Conservation (phyloP, 2,113 vertebrate genomes). For the Cyanistes caeruleus region DNA sequence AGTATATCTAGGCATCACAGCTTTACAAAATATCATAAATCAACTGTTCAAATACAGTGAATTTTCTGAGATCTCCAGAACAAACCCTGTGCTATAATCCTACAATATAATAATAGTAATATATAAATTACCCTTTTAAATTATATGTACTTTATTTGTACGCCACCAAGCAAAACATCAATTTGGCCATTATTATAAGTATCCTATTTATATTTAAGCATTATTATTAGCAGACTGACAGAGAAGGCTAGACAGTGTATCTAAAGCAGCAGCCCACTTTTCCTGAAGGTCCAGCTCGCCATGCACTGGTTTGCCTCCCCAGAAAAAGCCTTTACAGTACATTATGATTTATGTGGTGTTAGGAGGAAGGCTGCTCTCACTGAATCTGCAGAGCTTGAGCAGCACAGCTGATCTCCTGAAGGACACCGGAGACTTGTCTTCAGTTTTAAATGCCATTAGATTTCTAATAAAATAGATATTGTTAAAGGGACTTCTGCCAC, state of each 20-base stretch:
- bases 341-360: not conserved
- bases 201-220: not conserved
- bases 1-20: not conserved
- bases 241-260: not conserved
- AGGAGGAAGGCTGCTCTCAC: not conserved
- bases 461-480: not conserved
- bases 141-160: not conserved
- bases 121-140: not conserved
- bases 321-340: not conserved
- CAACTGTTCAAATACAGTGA: not conserved
- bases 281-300: not conserved
- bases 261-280: not conserved
- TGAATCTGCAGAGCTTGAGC: not conserved
- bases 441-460: not conserved
- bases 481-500: not conserved
- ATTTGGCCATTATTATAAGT: not conserved
- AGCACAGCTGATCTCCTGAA: not conserved
- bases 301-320: accelerated
- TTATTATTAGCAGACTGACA: not conserved
- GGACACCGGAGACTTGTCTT: not conserved
- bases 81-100: not conserved
- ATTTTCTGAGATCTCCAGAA: not conserved
- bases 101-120: no score
- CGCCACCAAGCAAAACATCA: not conserved
- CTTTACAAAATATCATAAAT: not conserved